Base-by-base conservation (phyloP, 1,140 invertebrate species). In the Bombus sibiricus region DNA sequence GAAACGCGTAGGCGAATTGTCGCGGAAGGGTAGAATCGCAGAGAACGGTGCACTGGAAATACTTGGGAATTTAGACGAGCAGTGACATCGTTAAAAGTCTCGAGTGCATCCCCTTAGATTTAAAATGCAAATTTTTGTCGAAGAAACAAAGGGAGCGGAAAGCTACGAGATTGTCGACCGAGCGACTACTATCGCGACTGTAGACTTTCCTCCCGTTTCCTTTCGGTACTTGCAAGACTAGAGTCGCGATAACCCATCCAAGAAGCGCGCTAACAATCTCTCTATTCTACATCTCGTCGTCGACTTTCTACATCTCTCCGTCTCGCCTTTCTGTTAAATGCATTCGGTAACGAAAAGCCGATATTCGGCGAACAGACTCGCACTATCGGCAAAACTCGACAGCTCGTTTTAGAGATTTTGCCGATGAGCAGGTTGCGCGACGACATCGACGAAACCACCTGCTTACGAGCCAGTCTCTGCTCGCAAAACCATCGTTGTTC, bases 41-140 rank as follows among this genome's bases (percentile, higher is more conserved):
- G 64, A 34, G 32, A 66, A 62, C 59, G 59, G 4, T 22, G 12
- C 28, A 18, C 64, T 66, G 32, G 64, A 22, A 66, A 66, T 66
- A 66, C 64, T 18, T 34, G 5, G 32, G 15, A 32, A 66, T 66
- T 34, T 34, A 34, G 32, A 66, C 64, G 64, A 64, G 62, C 62
- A n/a, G 64, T 18, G 64, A 22, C 64, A 18, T 66, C 64, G 64
- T 66, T 66, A 66, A 66, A 32, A 66, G 41, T 66, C 72, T 83
- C 73, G 37, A 71, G 75, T 47, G 82, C 82, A 62, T 34, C 82
- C 43, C 64, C 75, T 78, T 84, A 79, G 68, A 84, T 71, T 78
- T 78, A 76, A 66, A 83, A 84, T 84, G 83, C 83, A 84, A 84
- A 84, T 84, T 84, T 79, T 69, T 39, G 10, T 9, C 39, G 12